Evolutionary conservation across 2,888 invertebrate species (phyloP).

Genomic region (Chrysolina oricalcia): DNA sequence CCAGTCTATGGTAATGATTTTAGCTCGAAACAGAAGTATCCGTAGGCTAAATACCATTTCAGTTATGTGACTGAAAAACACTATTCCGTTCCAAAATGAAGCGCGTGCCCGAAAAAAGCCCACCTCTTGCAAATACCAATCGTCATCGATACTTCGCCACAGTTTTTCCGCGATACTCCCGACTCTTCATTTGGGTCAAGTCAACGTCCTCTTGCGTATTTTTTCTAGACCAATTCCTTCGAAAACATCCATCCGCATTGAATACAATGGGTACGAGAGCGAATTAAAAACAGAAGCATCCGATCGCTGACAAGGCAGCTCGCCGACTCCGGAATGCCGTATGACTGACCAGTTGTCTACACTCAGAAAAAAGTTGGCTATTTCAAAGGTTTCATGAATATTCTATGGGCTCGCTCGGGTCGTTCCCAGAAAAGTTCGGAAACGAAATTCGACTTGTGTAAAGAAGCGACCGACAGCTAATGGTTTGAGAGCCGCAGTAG

Average conservation of each 20-base stretch:
- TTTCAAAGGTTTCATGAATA: slow-evolving; percentile 40
- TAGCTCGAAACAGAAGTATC: no score
- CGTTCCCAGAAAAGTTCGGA: slow-evolving; percentile 27
- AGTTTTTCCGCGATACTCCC: slow-evolving; percentile 16
- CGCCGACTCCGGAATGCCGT: slow-evolving; percentile 41
- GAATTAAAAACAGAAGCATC: slow-evolving; percentile 42
- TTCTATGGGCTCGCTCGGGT: slow-evolving; percentile 27
- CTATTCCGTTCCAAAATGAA: no score
- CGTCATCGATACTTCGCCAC: neutral
- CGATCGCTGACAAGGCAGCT: slow-evolving; percentile 40
- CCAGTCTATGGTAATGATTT: no score
- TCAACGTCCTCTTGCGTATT: slow-evolving; percentile 38
- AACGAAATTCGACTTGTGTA: neutral
- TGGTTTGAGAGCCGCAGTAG: neutral
- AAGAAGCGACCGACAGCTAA: neutral
- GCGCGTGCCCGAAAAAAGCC: no score
- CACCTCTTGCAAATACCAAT: neutral
- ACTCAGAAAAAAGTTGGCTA: slow-evolving; percentile 39
- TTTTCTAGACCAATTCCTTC: slow-evolving; percentile 40
- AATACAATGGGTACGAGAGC: slow-evolving; percentile 44
- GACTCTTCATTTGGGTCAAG: slow-evolving; percentile 29
- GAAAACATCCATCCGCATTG: slow-evolving; percentile 46
- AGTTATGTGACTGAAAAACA: no score
- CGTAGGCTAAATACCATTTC: no score
- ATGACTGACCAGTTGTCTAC: slow-evolving; percentile 45